Conservation (phyloP, 2,888 invertebrate genomes). For the Pseudococcus viburni region DNA sequence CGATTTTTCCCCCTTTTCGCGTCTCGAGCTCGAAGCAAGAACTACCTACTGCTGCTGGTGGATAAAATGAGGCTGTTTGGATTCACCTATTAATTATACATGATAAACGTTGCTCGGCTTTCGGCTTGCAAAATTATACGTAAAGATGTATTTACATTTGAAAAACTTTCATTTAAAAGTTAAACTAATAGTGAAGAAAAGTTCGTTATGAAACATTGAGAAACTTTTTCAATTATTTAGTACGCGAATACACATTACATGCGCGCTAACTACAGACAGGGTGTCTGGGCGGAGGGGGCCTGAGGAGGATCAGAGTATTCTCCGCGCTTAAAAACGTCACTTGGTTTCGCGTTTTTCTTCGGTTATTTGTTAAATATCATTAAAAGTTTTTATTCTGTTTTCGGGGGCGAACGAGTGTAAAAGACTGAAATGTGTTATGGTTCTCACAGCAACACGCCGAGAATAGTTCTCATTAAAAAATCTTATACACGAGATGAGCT, state of each 20-base stretch:
- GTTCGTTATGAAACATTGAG: conserved; percentile 60
- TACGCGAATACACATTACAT: conserved; percentile 24
- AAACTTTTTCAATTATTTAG: conserved; percentile 65
- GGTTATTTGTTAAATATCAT: conserved; percentile 54
- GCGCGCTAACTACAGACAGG: neutral
- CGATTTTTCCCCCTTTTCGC: neutral
- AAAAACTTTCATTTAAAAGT: conserved; percentile 62
- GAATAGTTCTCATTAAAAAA: conserved; percentile 38
- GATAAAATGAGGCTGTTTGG: conserved; percentile 21
- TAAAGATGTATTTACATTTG: conserved; percentile 55
- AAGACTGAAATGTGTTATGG: conserved; percentile 21
- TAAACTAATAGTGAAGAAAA: conserved; percentile 57
- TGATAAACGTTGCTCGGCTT: conserved; percentile 37
- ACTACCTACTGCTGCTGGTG: neutral
- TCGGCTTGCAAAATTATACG: conserved; percentile 18
- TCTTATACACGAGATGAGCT: conserved; percentile 12
- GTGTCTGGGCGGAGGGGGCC: neutral
- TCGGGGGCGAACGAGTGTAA: conserved; percentile 5
- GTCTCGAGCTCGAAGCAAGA: neutral
- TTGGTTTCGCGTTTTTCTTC: conserved; percentile 37
- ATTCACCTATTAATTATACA: conserved; percentile 35
- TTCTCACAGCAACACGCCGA: neutral
- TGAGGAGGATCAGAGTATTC: neutral
- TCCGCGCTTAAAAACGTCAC: conserved; percentile 1
- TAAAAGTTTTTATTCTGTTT: conserved; percentile 45